These are phyloP conservation scores for Dendrolimus pini DNA, from an alignment of 2,888 invertebrate species.

Conservation along the genomic window DNA sequence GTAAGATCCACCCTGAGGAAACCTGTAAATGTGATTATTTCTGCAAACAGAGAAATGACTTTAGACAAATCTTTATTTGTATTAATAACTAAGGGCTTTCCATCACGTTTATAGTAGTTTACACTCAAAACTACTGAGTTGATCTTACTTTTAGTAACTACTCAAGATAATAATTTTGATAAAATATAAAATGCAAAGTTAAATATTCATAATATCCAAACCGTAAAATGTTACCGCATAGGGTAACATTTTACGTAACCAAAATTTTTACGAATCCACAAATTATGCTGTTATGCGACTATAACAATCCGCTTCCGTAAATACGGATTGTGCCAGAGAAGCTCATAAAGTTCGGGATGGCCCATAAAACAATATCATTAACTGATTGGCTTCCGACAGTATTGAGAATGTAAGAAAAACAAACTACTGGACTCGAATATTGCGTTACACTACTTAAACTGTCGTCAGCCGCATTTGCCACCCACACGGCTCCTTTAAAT, in stretches of 20 bases:
- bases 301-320: conserved; percentile 30
- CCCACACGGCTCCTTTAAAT: conserved; percentile 53
- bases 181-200: no score
- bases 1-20: no score
- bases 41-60: no score
- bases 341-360: conserved; percentile 19
- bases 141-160: no score
- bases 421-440: conserved; percentile 59
- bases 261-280: conserved; percentile 2
- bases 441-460: conserved; percentile 71
- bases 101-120: no score
- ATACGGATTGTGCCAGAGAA: conserved; percentile 17
- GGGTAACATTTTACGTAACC: conserved; percentile 1
- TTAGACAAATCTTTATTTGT: no score
- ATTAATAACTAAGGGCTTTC: no score
- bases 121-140: no score
- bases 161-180: no score
- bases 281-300: conserved; percentile 17
- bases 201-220: no score
- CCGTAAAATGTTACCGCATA: no score
- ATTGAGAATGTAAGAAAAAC: conserved; percentile 57
- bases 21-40: no score
- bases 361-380: conserved; percentile 48
- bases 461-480: conserved; percentile 60
- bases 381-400: conserved; percentile 57